These are phyloP conservation scores for Brachirus orientalis DNA, from an alignment of 2,113 vertebrate species.

Conservation along the genomic window DNA sequence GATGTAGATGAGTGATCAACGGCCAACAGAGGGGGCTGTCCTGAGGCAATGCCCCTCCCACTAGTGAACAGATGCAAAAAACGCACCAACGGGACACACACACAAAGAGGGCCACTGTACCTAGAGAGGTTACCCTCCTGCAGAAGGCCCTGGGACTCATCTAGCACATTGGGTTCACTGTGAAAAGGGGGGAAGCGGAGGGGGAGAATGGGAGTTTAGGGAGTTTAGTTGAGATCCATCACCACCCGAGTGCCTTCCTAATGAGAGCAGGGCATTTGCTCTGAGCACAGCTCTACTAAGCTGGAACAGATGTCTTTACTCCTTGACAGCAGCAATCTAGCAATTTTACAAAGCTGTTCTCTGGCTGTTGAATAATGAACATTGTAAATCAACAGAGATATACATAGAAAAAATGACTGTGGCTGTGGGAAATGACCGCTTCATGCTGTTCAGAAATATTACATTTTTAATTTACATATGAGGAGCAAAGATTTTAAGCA, in stretches of 20 bases:
- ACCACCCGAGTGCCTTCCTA: conserved; percentile 31
- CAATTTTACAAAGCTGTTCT: conserved; percentile 26
- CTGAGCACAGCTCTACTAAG: no score
- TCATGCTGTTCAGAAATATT: background rate
- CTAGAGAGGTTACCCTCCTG: conserved; percentile 99
- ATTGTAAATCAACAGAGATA: conserved; percentile 54
- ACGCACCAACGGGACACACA: conserved; percentile 90
- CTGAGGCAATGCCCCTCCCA: conserved; percentile 60
- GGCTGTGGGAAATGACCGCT: conserved; percentile 54
- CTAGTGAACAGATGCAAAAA: conserved; percentile 67
- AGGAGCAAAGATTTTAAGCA: conserved; percentile 4
- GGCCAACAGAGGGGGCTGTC: conserved; percentile 62
- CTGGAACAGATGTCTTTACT: background rate
- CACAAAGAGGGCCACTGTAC: conserved; percentile 90
- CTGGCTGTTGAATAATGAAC: conserved; percentile 23
- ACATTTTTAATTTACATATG: conserved; percentile 18
- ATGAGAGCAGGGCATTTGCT: conserved; percentile 6
- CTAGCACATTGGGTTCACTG: conserved; percentile 99
- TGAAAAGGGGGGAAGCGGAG: conserved; percentile 82
- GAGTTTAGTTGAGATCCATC: conserved; percentile 80
- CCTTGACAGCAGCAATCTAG: background rate
- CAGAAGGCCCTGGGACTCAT: conserved; percentile 99
- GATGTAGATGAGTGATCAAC: conserved; percentile 82
- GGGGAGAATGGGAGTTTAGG: conserved; percentile 87
- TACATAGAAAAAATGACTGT: conserved; percentile 63